These are phyloP conservation scores for Exocentrus adspersus DNA, from an alignment of 2,888 invertebrate species.

Conservation along the genomic window DNA sequence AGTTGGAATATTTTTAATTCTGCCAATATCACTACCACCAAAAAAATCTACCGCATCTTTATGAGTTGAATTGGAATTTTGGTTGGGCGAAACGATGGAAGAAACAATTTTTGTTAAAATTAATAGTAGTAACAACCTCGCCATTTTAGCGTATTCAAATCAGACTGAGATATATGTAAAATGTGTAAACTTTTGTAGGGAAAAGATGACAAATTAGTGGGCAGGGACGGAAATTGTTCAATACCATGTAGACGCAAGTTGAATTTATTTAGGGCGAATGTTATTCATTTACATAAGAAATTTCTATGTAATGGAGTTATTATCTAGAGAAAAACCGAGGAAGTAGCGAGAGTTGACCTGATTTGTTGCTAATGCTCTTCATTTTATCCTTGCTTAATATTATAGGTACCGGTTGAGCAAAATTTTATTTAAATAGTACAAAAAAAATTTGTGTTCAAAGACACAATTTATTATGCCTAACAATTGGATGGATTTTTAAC, in stretches of 20 bases:
- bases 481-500: too few relatives aligned
- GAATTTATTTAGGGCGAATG: slow-evolving; percentile 26
- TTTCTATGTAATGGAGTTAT: too few relatives aligned
- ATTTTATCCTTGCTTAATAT: too few relatives aligned
- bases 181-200: slow-evolving; percentile 45
- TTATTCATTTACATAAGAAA: neutral
- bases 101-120: slow-evolving; percentile 28
- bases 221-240: slow-evolving; percentile 59
- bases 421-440: too few relatives aligned
- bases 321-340: neutral
- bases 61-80: neutral
- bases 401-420: too few relatives aligned
- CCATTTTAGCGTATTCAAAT: slow-evolving; percentile 36
- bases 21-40: neutral
- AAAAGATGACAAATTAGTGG: slow-evolving; percentile 55
- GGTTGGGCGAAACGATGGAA: slow-evolving; percentile 26
- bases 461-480: too few relatives aligned
- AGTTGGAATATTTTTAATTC: slow-evolving; percentile 26
- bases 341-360: too few relatives aligned
- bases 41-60: slow-evolving; percentile 6
- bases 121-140: slow-evolving; percentile 23
- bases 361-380: too few relatives aligned
- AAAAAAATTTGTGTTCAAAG: too few relatives aligned
- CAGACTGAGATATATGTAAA: slow-evolving; percentile 30
- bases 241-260: slow-evolving; percentile 40